phyloP scores from a whole-genome alignment of 2,113 vertebrate species.

The Nyctereutes procyonoides region DNA sequence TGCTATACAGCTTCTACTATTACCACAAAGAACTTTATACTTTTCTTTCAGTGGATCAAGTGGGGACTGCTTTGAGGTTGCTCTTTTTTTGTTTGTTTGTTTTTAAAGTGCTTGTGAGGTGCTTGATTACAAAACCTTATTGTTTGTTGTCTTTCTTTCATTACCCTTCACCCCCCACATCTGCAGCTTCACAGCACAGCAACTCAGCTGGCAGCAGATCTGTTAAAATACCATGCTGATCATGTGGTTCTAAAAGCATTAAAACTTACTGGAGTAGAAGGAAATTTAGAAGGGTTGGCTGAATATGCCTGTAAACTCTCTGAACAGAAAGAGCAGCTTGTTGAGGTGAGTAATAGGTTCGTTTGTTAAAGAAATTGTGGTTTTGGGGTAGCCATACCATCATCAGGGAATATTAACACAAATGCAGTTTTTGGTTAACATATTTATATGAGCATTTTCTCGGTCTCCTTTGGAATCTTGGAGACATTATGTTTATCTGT shows the following conservation, averaged over 20 bases:
- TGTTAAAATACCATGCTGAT: constrained; percentile 94
- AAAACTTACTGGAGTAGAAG: constrained; percentile 94
- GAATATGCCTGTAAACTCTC: constrained; percentile 94
- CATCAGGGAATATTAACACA: background rate
- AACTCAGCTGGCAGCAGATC: constrained; percentile 91
- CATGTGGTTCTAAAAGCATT: constrained; percentile 93
- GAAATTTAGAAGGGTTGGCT: constrained; percentile 95
- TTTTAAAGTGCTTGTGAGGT: background rate
- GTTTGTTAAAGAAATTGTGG: background rate
- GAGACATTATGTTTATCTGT: background rate
- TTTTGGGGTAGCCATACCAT: background rate
- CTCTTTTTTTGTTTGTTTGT: background rate
- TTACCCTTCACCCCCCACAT: background rate
- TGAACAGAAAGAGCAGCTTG: constrained; percentile 97
- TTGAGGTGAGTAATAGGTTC: constrained; percentile 90
- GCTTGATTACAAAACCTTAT: background rate
- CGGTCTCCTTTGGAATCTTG: background rate
- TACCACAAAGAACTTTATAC: accelerated
- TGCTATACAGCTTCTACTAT: accelerated
- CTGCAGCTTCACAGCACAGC: constrained; percentile 94
- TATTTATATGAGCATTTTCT: background rate
- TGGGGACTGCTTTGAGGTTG: background rate
- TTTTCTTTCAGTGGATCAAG: background rate
- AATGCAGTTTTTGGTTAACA: background rate
- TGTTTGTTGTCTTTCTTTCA: constrained; percentile 13